Conservation (phyloP, 1,140 invertebrate species). For the Frieseomelitta varia region DNA sequence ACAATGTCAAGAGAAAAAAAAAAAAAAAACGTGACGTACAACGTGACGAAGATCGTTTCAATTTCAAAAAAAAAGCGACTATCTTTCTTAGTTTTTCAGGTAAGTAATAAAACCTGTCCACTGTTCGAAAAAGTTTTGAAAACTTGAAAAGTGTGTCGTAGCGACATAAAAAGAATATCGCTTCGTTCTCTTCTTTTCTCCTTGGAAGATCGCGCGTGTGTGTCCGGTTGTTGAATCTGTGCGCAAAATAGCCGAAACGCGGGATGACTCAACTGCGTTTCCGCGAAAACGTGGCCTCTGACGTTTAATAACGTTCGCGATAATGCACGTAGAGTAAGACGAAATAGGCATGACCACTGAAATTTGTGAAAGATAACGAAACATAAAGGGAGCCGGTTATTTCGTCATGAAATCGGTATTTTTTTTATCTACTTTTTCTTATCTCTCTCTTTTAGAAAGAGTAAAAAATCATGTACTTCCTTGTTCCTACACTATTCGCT, state of each 20-base stretch:
- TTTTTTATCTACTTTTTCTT: no score
- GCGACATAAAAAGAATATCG: conserved; percentile 14
- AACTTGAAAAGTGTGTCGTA: neutral
- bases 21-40: neutral
- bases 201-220: neutral
- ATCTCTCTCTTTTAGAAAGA: neutral
- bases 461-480: neutral
- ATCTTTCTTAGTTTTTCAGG: neutral
- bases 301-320: neutral
- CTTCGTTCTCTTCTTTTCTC: neutral
- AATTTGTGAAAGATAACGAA: neutral
- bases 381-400: neutral
- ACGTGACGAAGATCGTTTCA: neutral
- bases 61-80: neutral
- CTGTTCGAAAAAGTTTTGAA: neutral
- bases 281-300: neutral
- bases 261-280: neutral
- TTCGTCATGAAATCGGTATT: neutral
- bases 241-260: neutral
- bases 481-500: neutral
- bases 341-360: neutral
- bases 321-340: neutral
- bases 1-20: neutral
- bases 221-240: no score
- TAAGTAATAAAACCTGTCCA: conserved; percentile 3